phyloP scores from a whole-genome alignment of 2,113 vertebrate genomes.

The Rostratula benghalensis region DNA sequence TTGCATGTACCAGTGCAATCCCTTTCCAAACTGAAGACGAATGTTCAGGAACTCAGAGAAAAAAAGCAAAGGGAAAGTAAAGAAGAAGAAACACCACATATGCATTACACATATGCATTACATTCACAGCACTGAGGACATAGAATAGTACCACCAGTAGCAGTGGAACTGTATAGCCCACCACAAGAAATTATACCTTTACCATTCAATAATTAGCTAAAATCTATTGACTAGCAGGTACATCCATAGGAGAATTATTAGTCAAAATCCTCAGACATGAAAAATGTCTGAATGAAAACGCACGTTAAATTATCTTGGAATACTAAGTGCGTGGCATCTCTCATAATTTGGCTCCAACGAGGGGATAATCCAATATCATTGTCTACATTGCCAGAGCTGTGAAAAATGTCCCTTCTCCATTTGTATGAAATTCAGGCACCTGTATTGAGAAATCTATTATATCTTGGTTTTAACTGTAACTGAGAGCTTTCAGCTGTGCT shows the following conservation, averaged over 20 bases:
- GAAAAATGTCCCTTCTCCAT: background rate
- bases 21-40: background rate
- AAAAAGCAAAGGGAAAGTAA: background rate
- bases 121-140: background rate
- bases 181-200: background rate
- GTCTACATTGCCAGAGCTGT: background rate
- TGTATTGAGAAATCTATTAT: background rate
- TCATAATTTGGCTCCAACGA: background rate
- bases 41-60: background rate
- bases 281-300: background rate
- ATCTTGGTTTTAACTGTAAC: background rate
- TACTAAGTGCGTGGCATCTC: background rate
- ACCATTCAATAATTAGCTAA: background rate
- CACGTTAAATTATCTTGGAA: background rate
- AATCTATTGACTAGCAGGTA: background rate
- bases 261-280: background rate
- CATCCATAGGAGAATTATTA: background rate
- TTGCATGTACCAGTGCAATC: background rate
- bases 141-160: background rate
- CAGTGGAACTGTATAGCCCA: background rate
- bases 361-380: background rate
- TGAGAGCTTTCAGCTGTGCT: background rate
- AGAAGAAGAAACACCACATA: background rate
- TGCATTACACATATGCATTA: fast-evolving
- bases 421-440: background rate